Base-by-base conservation (phyloP, 2,113 vertebrate genomes). In the Hippoglossus stenolepis region DNA sequence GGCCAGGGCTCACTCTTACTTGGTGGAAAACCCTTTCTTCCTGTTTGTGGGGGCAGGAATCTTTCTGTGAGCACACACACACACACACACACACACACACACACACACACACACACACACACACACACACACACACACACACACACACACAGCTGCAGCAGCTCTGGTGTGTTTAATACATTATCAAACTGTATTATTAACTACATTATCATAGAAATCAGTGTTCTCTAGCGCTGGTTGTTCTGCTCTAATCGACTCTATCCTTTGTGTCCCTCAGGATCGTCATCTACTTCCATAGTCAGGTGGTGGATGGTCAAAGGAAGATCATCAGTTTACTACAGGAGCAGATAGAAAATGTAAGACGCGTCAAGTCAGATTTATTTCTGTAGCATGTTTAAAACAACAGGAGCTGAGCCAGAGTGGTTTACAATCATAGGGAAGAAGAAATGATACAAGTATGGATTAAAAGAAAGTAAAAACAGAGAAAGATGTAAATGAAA, bases 311-410 rank as follows among this genome's bases (percentile, higher is more conserved):
- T 43, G 98, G 96, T 45, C 96, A 95, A 71, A 93, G 86, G 75
- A 96, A 93, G 91, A 93, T 99, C 82, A 97, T 98, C 75, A 21
- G 2, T 53, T 90, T 97, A 54, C 93, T 99, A 47, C 94, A 94
- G 91, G 96, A 97, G 68, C 96, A 97, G 89, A 98, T 99, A n/a
- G 66, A 87, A 83, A 96, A 98, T 0, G 98, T 98, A 40, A 24
- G 94, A 21, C 5, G 24, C 13, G 12, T 43, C 40, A 43, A 43
- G 38, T 51, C 17, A 6, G 15, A 51, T 51, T 51, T 51, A 51
- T 51, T 51, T 51, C 5, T 17, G 6, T 6, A 51, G 47, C 17
- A 51, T 18, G 17, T 17, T 15, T 12, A 7, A 18, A 51, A 51
- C 47, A 51, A 18, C 47, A 51, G 47, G 47, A 18, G 47, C 47